Percentiles rank a stretch among this genome's conserved stretches.
These are phyloP conservation scores for Scolopax rusticola DNA, from an alignment of 2,797 vertebrate species.

Conservation along the genomic window DNA sequence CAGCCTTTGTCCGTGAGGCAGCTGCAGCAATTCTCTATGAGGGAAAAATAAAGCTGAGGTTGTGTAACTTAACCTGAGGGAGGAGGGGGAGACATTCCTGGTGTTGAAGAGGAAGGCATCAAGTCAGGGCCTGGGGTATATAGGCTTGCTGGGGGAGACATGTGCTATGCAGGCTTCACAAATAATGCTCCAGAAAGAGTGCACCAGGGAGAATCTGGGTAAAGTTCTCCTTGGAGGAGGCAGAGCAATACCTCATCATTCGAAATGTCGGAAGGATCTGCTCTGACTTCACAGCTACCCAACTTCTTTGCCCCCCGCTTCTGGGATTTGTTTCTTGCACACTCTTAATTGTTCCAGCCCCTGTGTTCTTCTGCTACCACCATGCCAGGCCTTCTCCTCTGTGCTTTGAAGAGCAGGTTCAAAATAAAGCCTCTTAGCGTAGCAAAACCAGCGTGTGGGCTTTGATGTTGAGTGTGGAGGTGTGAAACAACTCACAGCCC, in stretches of 20 bases:
- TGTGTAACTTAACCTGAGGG: conserved; percentile 64
- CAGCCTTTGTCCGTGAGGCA: conserved; percentile 35
- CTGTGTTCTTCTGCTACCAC: not conserved
- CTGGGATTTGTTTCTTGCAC: not conserved
- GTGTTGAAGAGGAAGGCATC: conserved; percentile 14
- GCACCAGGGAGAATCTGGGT: not conserved
- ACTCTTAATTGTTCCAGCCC: not conserved
- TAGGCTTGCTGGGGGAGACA: not conserved
- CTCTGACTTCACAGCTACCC: not conserved
- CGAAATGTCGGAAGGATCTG: not conserved
- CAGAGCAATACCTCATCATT: rapidly evolving
- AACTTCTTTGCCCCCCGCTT: not conserved
- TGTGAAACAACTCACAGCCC: not conserved
- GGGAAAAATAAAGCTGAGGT: conserved; percentile 63
- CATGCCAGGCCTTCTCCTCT: not conserved
- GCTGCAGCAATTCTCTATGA: conserved; percentile 39
- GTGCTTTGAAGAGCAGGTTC: not conserved
- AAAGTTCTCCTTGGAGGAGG: not conserved
- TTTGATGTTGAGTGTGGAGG: conserved; percentile 3
- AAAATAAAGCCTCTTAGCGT: not conserved
- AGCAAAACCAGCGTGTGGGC: not conserved
- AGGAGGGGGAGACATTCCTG: conserved; percentile 40
- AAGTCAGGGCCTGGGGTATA: not conserved
- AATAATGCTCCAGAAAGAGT: not conserved
- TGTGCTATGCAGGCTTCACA: not conserved